Percentiles rank a stretch among this genome's conserved stretches.
Evolutionary conservation across 2,797 vertebrate species (phyloP).

Genomic region (Chaenodraco wilsoni): DNA sequence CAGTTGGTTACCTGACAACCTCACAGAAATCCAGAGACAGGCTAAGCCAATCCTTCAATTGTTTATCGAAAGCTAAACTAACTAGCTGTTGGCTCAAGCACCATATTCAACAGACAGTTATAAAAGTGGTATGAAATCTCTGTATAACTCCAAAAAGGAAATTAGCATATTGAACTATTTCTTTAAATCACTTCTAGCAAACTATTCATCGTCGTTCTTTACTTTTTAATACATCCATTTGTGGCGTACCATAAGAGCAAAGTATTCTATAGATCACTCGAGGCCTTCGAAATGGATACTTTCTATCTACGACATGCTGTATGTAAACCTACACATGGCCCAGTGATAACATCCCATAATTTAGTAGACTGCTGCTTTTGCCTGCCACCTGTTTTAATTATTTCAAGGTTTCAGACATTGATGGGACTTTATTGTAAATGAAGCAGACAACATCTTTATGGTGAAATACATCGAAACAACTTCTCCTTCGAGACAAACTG

Average conservation of each 20-base stretch:
- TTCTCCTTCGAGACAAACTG: slow-evolving; percentile 59
- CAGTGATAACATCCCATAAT: slow-evolving; percentile 41
- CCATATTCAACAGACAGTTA: not conserved
- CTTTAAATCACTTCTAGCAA: slow-evolving; percentile 11
- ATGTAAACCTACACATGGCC: slow-evolving; percentile 44
- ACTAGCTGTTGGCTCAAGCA: not conserved
- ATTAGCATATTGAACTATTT: slow-evolving; percentile 3
- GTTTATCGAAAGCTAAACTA: slow-evolving; percentile 20
- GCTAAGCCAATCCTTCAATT: not conserved
- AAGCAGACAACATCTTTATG: slow-evolving; percentile 47
- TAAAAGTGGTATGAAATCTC: not conserved
- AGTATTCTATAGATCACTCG: not conserved
- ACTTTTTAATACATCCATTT: slow-evolving; percentile 6
- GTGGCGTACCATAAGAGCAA: slow-evolving; percentile 32
- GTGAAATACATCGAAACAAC: slow-evolving; percentile 47
- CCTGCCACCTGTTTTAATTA: slow-evolving; percentile 32
- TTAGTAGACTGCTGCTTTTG: slow-evolving; percentile 47
- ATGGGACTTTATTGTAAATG: slow-evolving; percentile 50
- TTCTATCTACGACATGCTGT: not conserved
- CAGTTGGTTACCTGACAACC: slow-evolving; percentile 15
- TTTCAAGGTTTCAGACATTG: slow-evolving; percentile 39
- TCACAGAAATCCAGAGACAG: not conserved
- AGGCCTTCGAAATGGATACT: not conserved
- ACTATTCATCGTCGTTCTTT: not conserved
- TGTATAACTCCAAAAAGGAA: not conserved